Base-by-base conservation (phyloP, 2,797 vertebrate genomes). In the Peromyscus nudipes region DNA sequence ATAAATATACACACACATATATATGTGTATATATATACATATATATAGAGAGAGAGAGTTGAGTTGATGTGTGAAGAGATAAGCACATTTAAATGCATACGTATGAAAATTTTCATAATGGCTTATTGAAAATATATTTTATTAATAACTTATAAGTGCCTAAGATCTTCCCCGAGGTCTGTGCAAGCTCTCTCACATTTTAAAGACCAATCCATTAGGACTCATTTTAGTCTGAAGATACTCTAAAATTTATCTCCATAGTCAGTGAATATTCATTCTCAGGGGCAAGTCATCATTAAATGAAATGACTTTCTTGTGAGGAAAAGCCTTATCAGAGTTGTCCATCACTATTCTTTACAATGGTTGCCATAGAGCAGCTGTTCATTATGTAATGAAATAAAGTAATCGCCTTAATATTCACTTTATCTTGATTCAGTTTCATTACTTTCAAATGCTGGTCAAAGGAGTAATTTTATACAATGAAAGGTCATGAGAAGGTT, bases 241-340 rank as follows among this genome's bases (percentile, higher is more conserved):
- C 49, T 64, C 37, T 82, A 93, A 96, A 93, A 46, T 96, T 92
- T 43, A 92, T 82, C 71, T 91, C 77, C 19, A 65, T 88, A 46
- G 88, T 97, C 83, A 83, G 57, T 69, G 92, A 97, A 95, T 96
- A 95, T 92, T 88, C 87, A 82, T 88, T 92, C 87, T 94, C 84
- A 91, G 87, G 89, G 92, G 87, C 81, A 96, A 95, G 55, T 92
- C 80, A 89, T 95, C 83, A 91, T 95, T 97, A 93, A 80, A 31
- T 93, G 19, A 91, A 97, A 96, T 96, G 92, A 96, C 75, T 84
- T 97, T 92, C 62, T 87, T 62, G 16, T 71, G 75, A 94, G 75
- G 23, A 89, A 25, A 86, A 79, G 57, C 12, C 88, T 97, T 96
- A 89, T 97, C 89, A 89, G 75, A 37, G 71, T 95, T 97, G 90